phyloP scores from a whole-genome alignment of 2,113 vertebrate genomes.

The Gallinago media region DNA sequence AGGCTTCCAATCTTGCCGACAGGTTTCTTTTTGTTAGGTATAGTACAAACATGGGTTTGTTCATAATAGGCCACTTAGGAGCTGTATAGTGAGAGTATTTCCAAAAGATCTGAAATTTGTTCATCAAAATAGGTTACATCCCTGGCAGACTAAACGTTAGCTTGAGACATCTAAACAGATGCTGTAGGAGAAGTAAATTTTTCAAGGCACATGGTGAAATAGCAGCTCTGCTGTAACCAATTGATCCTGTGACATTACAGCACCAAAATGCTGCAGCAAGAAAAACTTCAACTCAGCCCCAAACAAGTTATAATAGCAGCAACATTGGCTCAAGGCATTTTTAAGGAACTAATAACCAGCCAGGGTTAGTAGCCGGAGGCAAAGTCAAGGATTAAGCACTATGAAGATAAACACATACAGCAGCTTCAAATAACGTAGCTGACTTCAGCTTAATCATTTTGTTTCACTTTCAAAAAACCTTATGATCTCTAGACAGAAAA shows the following conservation, averaged over 20 bases:
- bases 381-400: conserved; percentile 65
- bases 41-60: not conserved
- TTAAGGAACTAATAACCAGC: conserved; percentile 68
- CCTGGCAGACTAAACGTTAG: conserved; percentile 42
- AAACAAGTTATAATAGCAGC: conserved; percentile 59
- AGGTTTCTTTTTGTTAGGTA: not conserved
- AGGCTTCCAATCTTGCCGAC: not conserved
- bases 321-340: conserved; percentile 57
- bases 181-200: not conserved
- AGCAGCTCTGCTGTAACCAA: conserved; percentile 20
- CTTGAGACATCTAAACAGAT: conserved; percentile 38
- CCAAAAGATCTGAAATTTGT: conserved; percentile 25
- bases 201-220: not conserved
- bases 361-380: conserved; percentile 61
- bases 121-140: conserved; percentile 37
- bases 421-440: conserved; percentile 60
- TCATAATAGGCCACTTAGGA: not conserved
- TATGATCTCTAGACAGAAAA: conserved; percentile 61
- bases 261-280: conserved; percentile 7
- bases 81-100: not conserved
- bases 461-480: conserved; percentile 61
- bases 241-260: conserved; percentile 36
- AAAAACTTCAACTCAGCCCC: conserved; percentile 51
- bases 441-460: conserved; percentile 71
- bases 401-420: conserved; percentile 55